phyloP scores from a whole-genome alignment of 2,888 invertebrate species.

The Erebia epiphron region DNA sequence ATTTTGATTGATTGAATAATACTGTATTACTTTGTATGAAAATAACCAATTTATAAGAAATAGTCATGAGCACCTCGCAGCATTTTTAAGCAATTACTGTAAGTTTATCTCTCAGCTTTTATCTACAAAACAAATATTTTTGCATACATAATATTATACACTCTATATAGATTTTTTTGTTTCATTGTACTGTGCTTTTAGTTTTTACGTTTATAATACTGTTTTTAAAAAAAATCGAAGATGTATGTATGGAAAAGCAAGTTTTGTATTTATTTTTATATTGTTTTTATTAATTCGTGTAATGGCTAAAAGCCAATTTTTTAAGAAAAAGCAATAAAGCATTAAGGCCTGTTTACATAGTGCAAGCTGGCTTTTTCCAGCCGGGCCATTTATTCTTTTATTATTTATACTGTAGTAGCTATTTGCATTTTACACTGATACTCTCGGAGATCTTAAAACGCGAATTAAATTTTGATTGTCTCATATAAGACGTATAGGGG shows the following conservation, averaged over 20 bases:
- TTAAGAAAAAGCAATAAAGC: too few species aligned
- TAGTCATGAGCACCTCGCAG: conserved; percentile 45
- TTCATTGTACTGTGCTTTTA: conserved; percentile 19
- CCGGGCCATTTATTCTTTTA: too few species aligned
- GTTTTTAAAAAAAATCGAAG: not conserved
- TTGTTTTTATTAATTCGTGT: not conserved
- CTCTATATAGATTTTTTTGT: not conserved
- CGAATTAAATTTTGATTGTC: too few species aligned
- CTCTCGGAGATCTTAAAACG: too few species aligned
- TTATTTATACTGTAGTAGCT: too few species aligned
- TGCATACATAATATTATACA: conserved; percentile 12
- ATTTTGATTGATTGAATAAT: too few species aligned
- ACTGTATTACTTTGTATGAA: conserved; percentile 1
- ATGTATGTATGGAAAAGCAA: not conserved
- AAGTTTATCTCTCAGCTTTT: conserved; percentile 29
- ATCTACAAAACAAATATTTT: conserved; percentile 25
- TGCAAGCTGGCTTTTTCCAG: too few species aligned
- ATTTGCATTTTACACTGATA: too few species aligned
- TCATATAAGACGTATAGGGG: too few species aligned
- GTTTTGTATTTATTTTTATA: conserved; percentile 7
- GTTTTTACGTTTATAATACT: not conserved
- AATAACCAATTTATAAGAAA: conserved; percentile 12
- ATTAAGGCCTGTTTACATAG: too few species aligned
- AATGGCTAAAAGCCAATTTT: too few species aligned
- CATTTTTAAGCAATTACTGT: conserved; percentile 38